Evolutionary conservation across 2,113 vertebrate species (phyloP).

Genomic region (Tamias sibiricus): DNA sequence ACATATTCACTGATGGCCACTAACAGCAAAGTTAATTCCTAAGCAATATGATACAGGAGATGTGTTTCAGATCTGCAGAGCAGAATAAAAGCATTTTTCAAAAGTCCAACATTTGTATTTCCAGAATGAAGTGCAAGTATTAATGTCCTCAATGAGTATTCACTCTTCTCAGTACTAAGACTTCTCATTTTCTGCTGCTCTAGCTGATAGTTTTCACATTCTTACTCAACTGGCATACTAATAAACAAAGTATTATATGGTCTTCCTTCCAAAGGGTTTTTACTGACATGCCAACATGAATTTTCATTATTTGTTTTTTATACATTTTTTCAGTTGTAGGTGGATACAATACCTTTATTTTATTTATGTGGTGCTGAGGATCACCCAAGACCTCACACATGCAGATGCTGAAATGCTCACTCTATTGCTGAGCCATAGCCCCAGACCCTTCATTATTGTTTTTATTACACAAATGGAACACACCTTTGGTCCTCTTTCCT

Average conservation of each 20-base stretch:
- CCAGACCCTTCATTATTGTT: constrained; percentile 66
- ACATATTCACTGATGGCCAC: not conserved
- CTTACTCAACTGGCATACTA: constrained; percentile 35
- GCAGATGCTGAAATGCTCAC: too few species aligned
- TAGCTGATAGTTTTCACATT: constrained; percentile 58
- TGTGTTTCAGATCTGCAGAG: not conserved
- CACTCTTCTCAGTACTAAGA: constrained; percentile 43
- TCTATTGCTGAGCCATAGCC: too few species aligned
- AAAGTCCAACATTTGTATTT: constrained; percentile 1
- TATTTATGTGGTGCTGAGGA: too few species aligned
- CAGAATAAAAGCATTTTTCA: not conserved
- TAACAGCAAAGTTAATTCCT: constrained; percentile 30
- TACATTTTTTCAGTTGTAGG: too few species aligned
- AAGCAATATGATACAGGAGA: not conserved
- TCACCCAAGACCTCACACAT: too few species aligned
- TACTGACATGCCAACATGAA: constrained; percentile 53
- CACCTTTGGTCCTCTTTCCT: constrained; percentile 31
- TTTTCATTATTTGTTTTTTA: constrained; percentile 69
- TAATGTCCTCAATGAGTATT: constrained; percentile 45
- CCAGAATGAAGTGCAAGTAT: constrained; percentile 26
- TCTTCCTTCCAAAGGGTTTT: constrained; percentile 46
- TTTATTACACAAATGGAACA: constrained; percentile 52
- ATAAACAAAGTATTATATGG: constrained; percentile 44
- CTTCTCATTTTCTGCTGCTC: constrained; percentile 53
- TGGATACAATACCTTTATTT: too few species aligned